These are phyloP conservation scores for Xestobium rufovillosum DNA, from an alignment of 2,888 invertebrate genomes.

Conservation along the genomic window DNA sequence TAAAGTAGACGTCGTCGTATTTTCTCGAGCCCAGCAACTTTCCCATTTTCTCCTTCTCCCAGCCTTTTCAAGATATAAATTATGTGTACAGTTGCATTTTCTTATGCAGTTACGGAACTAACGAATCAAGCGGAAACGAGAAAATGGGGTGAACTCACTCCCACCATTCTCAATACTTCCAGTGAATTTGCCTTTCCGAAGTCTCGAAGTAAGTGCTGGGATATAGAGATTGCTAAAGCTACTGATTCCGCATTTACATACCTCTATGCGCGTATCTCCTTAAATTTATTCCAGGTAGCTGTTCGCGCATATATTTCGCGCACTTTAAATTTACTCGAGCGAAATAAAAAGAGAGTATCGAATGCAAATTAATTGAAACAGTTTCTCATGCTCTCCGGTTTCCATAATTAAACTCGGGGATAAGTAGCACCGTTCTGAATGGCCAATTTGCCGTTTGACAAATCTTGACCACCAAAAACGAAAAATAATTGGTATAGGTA, in stretches of 20 bases:
- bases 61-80: too few species aligned
- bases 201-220: too few species aligned
- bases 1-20: slow-evolving; percentile 27
- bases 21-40: slow-evolving; percentile 22
- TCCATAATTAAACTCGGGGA: slow-evolving; percentile 32
- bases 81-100: too few species aligned
- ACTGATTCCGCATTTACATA: slow-evolving; percentile 41
- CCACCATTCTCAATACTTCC: too few species aligned
- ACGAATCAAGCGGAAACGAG: too few species aligned
- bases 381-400: slow-evolving; percentile 34
- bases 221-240: slow-evolving; percentile 40
- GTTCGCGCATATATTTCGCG: slow-evolving; percentile 35
- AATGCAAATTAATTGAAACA: slow-evolving; percentile 42
- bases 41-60: slow-evolving; percentile 24
- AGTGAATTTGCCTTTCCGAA: too few species aligned
- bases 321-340: slow-evolving; percentile 36
- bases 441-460: too few species aligned
- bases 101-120: too few species aligned
- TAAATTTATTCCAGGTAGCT: slow-evolving; percentile 33
- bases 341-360: slow-evolving; percentile 34
- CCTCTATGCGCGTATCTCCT: slow-evolving; percentile 33
- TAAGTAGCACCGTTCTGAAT: too few species aligned
- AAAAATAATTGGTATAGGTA: too few species aligned
- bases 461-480: too few species aligned
- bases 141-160: too few species aligned